These are phyloP conservation scores for Centropus bengalensis DNA, from an alignment of 2,113 vertebrate species.

Conservation along the genomic window DNA sequence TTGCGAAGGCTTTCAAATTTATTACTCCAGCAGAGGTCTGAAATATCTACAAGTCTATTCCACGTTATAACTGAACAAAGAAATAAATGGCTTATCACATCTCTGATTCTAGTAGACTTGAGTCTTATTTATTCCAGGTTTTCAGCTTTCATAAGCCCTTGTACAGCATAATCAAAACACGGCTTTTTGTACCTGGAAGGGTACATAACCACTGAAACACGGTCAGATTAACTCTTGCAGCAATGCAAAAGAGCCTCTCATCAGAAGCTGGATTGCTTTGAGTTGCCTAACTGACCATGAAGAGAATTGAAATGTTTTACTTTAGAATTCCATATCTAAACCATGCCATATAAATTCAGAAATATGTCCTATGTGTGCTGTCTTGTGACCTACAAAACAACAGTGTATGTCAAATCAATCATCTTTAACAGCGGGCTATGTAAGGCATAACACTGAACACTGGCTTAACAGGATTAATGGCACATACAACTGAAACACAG, in stretches of 20 bases:
- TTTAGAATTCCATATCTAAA: background rate
- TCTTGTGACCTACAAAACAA: background rate
- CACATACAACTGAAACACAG: background rate
- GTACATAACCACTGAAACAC: background rate
- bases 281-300: background rate
- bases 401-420: background rate
- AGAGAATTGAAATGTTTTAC: background rate
- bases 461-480: background rate
- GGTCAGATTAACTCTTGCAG: background rate
- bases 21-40: background rate
- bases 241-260: background rate
- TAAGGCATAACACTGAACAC: background rate
- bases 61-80: background rate
- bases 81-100: background rate
- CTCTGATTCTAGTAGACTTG: background rate
- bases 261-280: background rate
- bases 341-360: background rate
- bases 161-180: background rate
- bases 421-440: background rate
- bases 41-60: background rate
- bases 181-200: background rate
- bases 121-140: background rate
- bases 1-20: background rate
- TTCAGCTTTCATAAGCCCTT: background rate
- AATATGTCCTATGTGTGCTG: background rate